phyloP scores from a whole-genome alignment of 2,888 invertebrate species.

The Drosophila vallismaia region DNA sequence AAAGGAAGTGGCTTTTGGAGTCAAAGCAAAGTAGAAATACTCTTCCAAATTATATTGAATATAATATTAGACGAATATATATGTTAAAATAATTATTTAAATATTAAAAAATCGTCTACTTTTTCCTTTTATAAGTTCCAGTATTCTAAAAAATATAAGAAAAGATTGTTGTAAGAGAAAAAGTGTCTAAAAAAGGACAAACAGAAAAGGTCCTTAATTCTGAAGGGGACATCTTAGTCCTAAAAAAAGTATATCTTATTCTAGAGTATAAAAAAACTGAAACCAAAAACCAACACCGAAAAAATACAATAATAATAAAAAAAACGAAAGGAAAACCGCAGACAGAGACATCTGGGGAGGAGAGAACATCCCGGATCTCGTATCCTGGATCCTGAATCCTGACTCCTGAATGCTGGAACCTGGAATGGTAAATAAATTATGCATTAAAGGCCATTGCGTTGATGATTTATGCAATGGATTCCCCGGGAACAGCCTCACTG shows the following conservation, averaged over 20 bases:
- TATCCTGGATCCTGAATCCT: not conserved
- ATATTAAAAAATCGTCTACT: too few relatives aligned
- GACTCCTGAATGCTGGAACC: slow-evolving; percentile 13
- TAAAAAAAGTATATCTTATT: not conserved
- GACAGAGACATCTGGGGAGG: slow-evolving; percentile 22
- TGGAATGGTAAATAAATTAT: slow-evolving; percentile 60
- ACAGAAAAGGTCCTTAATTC: not conserved
- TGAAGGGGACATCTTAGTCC: not conserved
- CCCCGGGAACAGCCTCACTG: not conserved
- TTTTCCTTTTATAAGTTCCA: too few relatives aligned
- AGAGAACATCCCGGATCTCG: slow-evolving; percentile 7
- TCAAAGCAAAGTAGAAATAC: too few relatives aligned
- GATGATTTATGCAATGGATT: slow-evolving; percentile 50
- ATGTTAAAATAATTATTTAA: too few relatives aligned
- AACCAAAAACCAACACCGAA: not conserved
- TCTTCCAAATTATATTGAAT: too few relatives aligned
- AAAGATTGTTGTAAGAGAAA: too few relatives aligned
- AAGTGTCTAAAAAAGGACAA: not conserved
- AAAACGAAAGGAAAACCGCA: slow-evolving; percentile 12
- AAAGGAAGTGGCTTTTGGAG: too few relatives aligned
- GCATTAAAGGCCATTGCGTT: slow-evolving; percentile 56
- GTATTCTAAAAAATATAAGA: too few relatives aligned
- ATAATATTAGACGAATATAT: too few relatives aligned
- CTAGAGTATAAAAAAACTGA: not conserved
- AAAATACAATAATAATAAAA: slow-evolving; percentile 8